Evolutionary conservation across 2,113 vertebrate genomes (phyloP).

Genomic region (Phaetusa simplex): DNA sequence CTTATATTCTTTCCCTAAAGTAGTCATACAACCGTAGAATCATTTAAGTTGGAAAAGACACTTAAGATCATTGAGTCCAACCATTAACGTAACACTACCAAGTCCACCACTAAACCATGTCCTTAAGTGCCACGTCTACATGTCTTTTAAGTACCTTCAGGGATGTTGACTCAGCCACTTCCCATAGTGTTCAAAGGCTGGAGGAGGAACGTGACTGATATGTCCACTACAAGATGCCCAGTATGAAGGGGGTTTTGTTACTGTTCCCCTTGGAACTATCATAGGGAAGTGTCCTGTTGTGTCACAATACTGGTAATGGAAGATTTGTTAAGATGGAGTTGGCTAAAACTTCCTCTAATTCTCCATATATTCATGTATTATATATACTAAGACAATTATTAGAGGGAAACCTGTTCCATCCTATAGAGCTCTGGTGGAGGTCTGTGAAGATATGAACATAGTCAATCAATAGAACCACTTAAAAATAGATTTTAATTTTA

Average conservation of each 20-base stretch:
- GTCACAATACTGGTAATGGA: background rate
- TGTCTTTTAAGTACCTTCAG: background rate
- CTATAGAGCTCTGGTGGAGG: background rate
- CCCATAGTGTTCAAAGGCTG: background rate
- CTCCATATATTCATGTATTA: background rate
- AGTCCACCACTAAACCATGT: background rate
- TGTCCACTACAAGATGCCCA: background rate
- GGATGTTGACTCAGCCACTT: background rate
- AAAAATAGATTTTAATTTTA: background rate
- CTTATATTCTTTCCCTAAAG: background rate
- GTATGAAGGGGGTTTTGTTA: rapidly evolving
- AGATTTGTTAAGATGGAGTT: background rate
- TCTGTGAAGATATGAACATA: background rate
- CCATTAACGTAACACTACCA: rapidly evolving
- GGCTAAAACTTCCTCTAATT: background rate
- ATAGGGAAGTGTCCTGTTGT: background rate
- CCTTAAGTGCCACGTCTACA: background rate
- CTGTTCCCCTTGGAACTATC: background rate
- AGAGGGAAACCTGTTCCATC: background rate
- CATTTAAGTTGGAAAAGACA: background rate
- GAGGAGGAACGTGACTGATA: background rate
- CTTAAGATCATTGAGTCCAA: background rate
- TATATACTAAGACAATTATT: background rate
- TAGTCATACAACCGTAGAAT: rapidly evolving
- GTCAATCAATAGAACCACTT: background rate